Percentiles rank a stretch among this genome's conserved stretches.
These are phyloP conservation scores for Falco columbarius DNA, from an alignment of 2,797 vertebrate species.

Conservation along the genomic window DNA sequence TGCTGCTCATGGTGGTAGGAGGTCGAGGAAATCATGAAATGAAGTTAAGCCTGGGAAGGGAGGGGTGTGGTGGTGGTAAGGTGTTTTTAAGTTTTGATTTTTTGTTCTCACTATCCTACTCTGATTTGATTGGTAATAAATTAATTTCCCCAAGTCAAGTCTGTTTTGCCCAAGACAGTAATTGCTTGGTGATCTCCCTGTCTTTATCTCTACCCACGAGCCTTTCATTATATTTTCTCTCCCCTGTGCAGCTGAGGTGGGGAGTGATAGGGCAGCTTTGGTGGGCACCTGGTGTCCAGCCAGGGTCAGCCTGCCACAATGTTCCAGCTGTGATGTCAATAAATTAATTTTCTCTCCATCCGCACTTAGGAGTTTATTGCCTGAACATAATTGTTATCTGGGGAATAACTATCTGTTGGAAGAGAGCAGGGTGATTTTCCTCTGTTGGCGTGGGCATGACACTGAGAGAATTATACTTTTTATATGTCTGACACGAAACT, in stretches of 20 bases:
- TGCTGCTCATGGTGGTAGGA: too few species aligned
- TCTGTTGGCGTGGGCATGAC: background rate
- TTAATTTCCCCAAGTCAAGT: rapidly evolving
- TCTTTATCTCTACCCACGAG: background rate
- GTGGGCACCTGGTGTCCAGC: background rate
- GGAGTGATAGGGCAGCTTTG: background rate
- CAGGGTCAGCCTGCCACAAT: background rate
- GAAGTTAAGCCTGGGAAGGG: too few species aligned
- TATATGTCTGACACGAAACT: background rate
- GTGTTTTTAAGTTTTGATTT: background rate
- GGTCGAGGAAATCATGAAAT: too few species aligned
- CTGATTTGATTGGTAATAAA: background rate
- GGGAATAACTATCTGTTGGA: background rate
- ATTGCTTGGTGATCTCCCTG: background rate
- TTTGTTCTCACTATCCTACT: background rate
- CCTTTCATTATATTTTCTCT: background rate
- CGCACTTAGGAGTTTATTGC: background rate
- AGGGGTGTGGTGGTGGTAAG: too few species aligned
- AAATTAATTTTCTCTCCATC: background rate
- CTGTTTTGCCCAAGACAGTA: background rate
- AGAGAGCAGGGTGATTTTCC: background rate
- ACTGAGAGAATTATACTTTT: background rate
- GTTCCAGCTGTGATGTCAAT: background rate
- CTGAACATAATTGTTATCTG: background rate
- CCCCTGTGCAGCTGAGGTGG: background rate